A percentile compares a stretch with the other conserved stretches of the same genome.
Evolutionary conservation across 2,888 invertebrate genomes (phyloP).

Genomic region (Luperina nickerlii): DNA sequence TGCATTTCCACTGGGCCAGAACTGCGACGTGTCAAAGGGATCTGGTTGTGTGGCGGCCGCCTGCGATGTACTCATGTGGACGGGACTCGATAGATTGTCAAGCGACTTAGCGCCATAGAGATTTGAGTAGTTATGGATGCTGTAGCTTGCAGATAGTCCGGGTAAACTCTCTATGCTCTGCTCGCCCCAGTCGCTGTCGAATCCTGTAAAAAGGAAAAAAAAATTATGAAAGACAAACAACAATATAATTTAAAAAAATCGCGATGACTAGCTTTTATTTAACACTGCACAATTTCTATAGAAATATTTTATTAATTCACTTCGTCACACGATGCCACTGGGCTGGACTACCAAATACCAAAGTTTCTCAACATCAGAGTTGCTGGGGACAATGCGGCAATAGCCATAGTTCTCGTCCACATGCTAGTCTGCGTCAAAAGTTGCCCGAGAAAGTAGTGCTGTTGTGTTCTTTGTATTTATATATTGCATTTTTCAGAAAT

Average conservation of each 20-base stretch:
- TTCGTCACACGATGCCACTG: not conserved
- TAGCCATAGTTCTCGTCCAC: no score
- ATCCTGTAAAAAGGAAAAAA: conserved; percentile 71
- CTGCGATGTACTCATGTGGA: conserved; percentile 47
- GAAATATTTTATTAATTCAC: no score
- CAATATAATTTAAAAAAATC: no score
- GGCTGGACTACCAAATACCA: no score
- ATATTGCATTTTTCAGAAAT: no score
- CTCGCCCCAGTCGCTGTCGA: conserved; percentile 82
- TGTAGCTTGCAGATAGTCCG: conserved; percentile 71
- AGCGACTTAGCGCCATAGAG: conserved; percentile 85
- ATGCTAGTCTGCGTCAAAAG: no score
- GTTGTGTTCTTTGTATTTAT: no score
- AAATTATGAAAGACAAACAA: not conserved
- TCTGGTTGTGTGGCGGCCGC: conserved; percentile 68
- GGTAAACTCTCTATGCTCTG: conserved; percentile 85
- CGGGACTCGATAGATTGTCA: conserved; percentile 77
- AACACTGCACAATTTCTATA: not conserved
- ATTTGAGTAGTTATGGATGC: conserved; percentile 71
- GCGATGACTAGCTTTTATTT: not conserved
- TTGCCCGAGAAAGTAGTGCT: no score
- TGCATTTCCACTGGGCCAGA: conserved; percentile 77
- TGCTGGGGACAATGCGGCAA: no score
- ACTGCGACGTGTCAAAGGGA: conserved; percentile 83
- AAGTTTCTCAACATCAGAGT: no score